Percentiles rank a stretch among this genome's conserved stretches.
Evolutionary conservation across 2,888 invertebrate species (phyloP).

Genomic region (Fragum whitleyi): DNA sequence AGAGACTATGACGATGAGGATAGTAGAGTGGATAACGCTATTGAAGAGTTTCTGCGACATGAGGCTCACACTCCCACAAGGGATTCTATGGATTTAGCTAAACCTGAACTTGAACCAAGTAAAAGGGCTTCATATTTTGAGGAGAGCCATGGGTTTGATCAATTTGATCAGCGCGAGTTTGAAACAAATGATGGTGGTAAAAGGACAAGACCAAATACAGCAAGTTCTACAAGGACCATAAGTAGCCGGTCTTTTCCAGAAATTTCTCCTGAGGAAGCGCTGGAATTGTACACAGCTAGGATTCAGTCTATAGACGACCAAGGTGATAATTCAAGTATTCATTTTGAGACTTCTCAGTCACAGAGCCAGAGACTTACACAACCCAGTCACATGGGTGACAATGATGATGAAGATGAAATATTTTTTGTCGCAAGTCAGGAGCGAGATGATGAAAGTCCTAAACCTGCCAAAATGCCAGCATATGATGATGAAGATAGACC

Average conservation of each 20-base stretch:
- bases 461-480: slow-evolving; percentile 69
- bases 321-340: slow-evolving; percentile 66
- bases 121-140: slow-evolving; percentile 1
- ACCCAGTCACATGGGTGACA: slow-evolving; percentile 35
- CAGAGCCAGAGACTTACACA: slow-evolving; percentile 59
- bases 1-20: slow-evolving; percentile 65
- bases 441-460: slow-evolving; percentile 64
- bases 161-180: slow-evolving; percentile 54
- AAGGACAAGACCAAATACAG: slow-evolving; percentile 70
- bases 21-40: slow-evolving; percentile 50
- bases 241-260: slow-evolving; percentile 78
- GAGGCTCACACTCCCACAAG: slow-evolving; percentile 41
- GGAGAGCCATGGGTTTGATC: slow-evolving; percentile 49
- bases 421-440: slow-evolving; percentile 72
- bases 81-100: slow-evolving; percentile 62
- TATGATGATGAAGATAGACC: slow-evolving; percentile 68
- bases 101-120: slow-evolving; percentile 28
- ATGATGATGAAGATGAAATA: slow-evolving; percentile 75
- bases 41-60: slow-evolving; percentile 64
- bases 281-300: slow-evolving; percentile 67
- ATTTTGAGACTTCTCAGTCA: slow-evolving; percentile 62
- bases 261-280: slow-evolving; percentile 76
- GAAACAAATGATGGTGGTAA: slow-evolving; percentile 59
- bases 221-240: slow-evolving; percentile 76
- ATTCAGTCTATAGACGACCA: slow-evolving; percentile 61